phyloP scores from a whole-genome alignment of 2,113 vertebrate species.

The Thymallus thymallus region DNA sequence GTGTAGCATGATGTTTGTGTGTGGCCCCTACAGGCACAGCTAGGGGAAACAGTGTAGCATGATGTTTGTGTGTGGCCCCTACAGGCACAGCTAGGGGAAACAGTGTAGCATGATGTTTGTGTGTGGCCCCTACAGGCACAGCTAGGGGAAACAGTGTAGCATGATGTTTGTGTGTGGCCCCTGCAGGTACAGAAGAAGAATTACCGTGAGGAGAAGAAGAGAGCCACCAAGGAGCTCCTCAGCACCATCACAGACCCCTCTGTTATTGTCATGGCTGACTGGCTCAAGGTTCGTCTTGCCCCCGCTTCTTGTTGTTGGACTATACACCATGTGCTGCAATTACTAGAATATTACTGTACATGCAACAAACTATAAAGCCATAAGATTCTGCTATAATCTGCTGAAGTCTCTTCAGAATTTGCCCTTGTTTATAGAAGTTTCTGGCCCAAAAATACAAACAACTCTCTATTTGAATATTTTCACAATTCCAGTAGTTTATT shows the following conservation, averaged over 20 bases:
- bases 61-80: no score
- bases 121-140: no score
- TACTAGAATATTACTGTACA: no score
- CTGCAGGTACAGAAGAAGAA: slow-evolving; percentile 98
- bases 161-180: not conserved
- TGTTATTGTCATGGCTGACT: slow-evolving; percentile 97
- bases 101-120: not conserved
- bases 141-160: not conserved
- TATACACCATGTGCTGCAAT: not conserved
- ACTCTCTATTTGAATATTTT: not conserved
- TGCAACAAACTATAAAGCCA: no score
- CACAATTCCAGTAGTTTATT: not conserved
- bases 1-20: no score
- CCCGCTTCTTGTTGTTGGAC: not conserved
- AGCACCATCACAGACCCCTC: slow-evolving; percentile 97
- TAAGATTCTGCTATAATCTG: no score
- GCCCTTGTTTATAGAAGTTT: not conserved
- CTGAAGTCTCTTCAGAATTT: no score
- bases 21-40: no score
- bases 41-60: no score
- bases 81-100: no score
- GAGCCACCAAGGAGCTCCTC: slow-evolving; percentile 95
- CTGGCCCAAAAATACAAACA: not conserved
- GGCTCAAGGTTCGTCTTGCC: slow-evolving; percentile 84
- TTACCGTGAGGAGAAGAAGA: slow-evolving; percentile 97